Conservation (phyloP, 2,888 invertebrate species). For the Troides aeacus region DNA sequence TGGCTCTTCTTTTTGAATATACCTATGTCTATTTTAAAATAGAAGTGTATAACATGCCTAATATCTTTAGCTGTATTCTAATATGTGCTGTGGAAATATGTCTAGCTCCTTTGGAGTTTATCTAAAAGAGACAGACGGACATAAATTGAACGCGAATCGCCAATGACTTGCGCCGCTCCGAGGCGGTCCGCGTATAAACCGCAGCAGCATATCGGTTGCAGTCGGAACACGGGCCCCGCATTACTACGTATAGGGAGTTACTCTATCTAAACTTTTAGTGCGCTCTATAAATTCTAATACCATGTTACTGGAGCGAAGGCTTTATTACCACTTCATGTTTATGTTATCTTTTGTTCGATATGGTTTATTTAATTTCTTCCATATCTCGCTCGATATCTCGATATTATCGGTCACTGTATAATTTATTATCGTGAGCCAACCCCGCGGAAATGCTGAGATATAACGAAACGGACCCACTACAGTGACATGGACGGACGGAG, state of each 20-base stretch:
- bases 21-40: too few relatives aligned
- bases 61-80: too few relatives aligned
- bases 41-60: too few relatives aligned
- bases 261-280: conserved; percentile 50
- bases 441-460: conserved; percentile 11
- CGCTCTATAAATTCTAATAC: conserved; percentile 58
- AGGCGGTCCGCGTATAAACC: conserved; percentile 66
- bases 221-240: conserved; percentile 60
- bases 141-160: conserved; percentile 12
- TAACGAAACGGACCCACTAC: conserved; percentile 11
- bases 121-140: background rate
- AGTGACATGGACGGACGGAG: background rate
- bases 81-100: too few relatives aligned
- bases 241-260: conserved; percentile 55
- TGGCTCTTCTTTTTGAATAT: too few relatives aligned
- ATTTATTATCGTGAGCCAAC: conserved; percentile 24
- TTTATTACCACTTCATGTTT: conserved; percentile 57
- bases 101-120: too few relatives aligned
- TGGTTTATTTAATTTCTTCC: conserved; percentile 37
- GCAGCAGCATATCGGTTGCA: conserved; percentile 66
- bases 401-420: conserved; percentile 28
- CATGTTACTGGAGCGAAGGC: conserved; percentile 51
- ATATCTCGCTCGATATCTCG: conserved; percentile 25
- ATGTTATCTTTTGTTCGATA: conserved; percentile 41
- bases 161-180: conserved; percentile 39